phyloP scores from a whole-genome alignment of 2,888 invertebrate species.

The Sceliomorpha sp. region DNA sequence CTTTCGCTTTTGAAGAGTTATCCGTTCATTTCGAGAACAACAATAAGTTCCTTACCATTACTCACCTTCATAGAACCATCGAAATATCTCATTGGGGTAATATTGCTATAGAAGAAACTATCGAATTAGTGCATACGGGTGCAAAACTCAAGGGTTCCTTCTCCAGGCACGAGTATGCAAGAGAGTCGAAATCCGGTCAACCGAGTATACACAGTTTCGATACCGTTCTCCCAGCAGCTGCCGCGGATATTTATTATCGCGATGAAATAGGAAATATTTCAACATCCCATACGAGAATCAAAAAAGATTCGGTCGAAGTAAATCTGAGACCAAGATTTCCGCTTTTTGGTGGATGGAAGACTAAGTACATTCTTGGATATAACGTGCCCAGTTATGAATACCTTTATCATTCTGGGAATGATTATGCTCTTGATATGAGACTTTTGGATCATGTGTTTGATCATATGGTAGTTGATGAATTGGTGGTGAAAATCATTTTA shows the following conservation, averaged over 20 bases:
- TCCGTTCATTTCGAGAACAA: conserved; percentile 97
- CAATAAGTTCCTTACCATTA: conserved; percentile 96
- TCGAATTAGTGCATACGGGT: conserved; percentile 95
- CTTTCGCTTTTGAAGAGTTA: conserved; percentile 85
- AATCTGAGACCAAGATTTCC: conserved; percentile 98
- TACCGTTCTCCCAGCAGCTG: conserved; percentile 91
- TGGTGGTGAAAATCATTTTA: conserved; percentile 92
- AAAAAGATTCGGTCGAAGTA: conserved; percentile 95
- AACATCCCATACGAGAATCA: conserved; percentile 93
- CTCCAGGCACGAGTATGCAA: conserved; percentile 92
- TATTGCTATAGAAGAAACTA: conserved; percentile 96
- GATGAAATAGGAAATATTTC: conserved; percentile 99
- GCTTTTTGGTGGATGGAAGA: conserved; percentile 99
- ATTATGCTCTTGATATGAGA: conserved; percentile 94
- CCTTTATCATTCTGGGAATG: conserved; percentile 89
- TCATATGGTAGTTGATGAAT: conserved; percentile 96
- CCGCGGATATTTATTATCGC: conserved; percentile 97
- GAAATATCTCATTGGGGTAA: conserved; percentile 99
- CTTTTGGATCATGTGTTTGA: conserved; percentile 98
- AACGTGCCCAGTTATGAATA: conserved; percentile 99
- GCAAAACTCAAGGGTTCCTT: conserved; percentile 87
- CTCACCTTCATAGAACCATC: conserved; percentile 90
- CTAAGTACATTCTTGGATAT: conserved; percentile 97
- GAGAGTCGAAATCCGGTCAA: conserved; percentile 92
- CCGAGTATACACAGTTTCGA: conserved; percentile 96